These are phyloP conservation scores for Sebastes steindachneri DNA, from an alignment of 2,797 vertebrate genomes.

Conservation along the genomic window DNA sequence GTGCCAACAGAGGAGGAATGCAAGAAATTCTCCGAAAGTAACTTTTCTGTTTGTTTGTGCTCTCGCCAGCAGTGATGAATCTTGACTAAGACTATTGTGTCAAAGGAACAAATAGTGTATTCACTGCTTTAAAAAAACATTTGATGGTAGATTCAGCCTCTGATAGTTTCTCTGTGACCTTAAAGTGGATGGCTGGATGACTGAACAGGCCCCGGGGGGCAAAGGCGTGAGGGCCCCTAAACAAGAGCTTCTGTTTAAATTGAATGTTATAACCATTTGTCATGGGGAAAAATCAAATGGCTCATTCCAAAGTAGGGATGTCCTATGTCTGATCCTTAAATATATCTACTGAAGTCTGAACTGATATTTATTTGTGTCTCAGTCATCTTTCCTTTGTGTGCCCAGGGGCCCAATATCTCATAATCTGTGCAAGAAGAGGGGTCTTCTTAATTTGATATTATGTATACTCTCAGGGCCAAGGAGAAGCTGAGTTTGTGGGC, in stretches of 20 bases:
- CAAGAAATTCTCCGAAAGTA: constrained; percentile 23
- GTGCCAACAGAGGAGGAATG: constrained; percentile 39
- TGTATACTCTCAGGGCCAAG: neutral
- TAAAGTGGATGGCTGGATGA: neutral
- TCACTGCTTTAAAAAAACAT: constrained; percentile 4
- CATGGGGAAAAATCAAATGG: neutral
- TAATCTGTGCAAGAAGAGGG: neutral
- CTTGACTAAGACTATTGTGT: constrained; percentile 12
- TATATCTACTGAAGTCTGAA: neutral
- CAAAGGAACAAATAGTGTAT: constrained; percentile 8
- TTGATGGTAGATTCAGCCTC: neutral
- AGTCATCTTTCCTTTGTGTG: neutral
- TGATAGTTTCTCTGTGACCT: neutral
- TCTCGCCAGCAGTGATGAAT: constrained; percentile 16
- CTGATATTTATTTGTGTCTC: neutral
- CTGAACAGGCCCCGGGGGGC: neutral
- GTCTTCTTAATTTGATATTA: neutral
- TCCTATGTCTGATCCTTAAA: neutral
- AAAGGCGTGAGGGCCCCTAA: neutral
- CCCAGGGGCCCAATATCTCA: neutral
- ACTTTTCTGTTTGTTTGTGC: constrained; percentile 22
- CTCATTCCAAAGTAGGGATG: neutral
- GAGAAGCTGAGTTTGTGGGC: neutral
- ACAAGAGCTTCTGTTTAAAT: neutral
- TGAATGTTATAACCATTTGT: neutral